A percentile compares a stretch with the other conserved stretches of the same genome.
phyloP scores from a whole-genome alignment of 1,140 invertebrate genomes.

The Lithobius niger region DNA sequence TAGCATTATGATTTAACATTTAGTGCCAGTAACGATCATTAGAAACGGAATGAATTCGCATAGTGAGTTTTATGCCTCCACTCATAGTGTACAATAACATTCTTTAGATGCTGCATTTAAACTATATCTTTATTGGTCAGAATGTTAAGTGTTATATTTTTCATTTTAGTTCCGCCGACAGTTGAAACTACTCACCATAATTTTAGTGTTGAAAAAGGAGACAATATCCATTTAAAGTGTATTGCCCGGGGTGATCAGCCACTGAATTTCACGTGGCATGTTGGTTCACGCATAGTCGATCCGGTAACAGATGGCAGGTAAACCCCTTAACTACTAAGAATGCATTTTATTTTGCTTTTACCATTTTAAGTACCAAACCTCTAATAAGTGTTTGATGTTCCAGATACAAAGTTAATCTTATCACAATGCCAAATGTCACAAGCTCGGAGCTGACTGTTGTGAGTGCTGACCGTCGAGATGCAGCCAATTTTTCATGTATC shows the following conservation, averaged over 20 bases:
- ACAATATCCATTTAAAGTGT: conserved; percentile 83
- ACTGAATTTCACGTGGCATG: conserved; percentile 26
- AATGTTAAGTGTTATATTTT: too few species aligned
- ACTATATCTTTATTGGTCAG: too few species aligned
- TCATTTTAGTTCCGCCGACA: conserved; percentile 68
- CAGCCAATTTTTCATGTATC: conserved; percentile 84
- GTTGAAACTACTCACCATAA: conserved; percentile 84
- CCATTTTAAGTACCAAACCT: too few species aligned
- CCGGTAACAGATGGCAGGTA: conserved; percentile 5
- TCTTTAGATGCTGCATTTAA: too few species aligned
- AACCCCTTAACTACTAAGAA: too few species aligned
- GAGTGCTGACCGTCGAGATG: conserved; percentile 62
- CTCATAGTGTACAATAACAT: too few species aligned
- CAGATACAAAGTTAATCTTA: conserved; percentile 1
- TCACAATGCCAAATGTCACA: background rate
- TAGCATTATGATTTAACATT: too few species aligned
- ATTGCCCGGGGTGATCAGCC: conserved; percentile 94
- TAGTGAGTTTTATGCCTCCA: too few species aligned
- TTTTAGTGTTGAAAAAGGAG: conserved; percentile 73
- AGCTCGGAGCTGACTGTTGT: conserved; percentile 9
- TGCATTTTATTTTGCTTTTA: too few species aligned
- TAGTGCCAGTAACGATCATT: too few species aligned
- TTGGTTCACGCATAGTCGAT: conserved; percentile 18
- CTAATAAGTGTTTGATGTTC: too few species aligned
- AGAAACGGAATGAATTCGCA: too few species aligned